Evolutionary conservation across 2,113 vertebrate genomes (phyloP).

Genomic region (Pipra filicauda): DNA sequence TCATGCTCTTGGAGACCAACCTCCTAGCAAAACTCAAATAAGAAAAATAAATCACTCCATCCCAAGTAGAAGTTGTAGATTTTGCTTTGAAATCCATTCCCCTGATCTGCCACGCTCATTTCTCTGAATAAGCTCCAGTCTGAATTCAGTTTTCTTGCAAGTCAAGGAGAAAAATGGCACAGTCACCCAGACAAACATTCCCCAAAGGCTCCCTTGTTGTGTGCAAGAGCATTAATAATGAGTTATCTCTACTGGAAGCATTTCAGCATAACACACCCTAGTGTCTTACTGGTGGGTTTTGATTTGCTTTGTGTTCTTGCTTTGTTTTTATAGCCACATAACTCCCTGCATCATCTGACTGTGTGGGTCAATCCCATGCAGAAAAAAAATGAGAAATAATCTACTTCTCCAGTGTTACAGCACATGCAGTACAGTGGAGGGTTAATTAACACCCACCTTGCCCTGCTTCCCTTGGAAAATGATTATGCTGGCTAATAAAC

Average conservation of each 20-base stretch:
- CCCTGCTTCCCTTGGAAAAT: slow-evolving; percentile 8
- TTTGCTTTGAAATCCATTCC: not conserved
- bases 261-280: not conserved
- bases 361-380: not conserved
- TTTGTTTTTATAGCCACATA: not conserved
- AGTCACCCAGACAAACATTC: not conserved
- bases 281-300: not conserved
- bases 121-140: not conserved
- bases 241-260: not conserved
- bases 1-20: not conserved
- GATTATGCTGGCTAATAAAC: slow-evolving; percentile 29
- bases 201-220: not conserved
- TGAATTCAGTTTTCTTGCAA: not conserved
- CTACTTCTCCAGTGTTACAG: not conserved
- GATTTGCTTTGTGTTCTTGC: not conserved
- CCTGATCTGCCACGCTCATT: not conserved
- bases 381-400: not conserved
- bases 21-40: not conserved
- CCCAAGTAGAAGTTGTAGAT: not conserved
- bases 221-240: not conserved
- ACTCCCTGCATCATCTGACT: not conserved
- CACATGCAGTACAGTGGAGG: not conserved
- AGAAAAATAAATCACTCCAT: not conserved
- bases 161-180: not conserved
- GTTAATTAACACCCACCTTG: not conserved